phyloP scores from a whole-genome alignment of 2,888 invertebrate species.

The Drosophila kuntzei region DNA sequence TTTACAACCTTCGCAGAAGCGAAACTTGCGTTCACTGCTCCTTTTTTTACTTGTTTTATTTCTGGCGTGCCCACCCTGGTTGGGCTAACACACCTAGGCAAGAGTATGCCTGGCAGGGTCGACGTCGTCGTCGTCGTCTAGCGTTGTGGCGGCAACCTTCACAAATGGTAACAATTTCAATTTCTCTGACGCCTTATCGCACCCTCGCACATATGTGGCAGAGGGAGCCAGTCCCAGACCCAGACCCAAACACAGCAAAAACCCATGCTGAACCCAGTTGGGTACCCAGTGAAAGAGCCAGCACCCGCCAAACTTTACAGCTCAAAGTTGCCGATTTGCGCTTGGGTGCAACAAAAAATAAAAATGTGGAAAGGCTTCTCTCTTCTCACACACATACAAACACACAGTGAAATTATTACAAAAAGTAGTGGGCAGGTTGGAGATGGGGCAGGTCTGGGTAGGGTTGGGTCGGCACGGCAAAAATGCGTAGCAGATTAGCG shows the following conservation, averaged over 20 bases:
- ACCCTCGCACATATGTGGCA: slow-evolving; percentile 76
- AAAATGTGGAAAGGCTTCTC: slow-evolving; percentile 17
- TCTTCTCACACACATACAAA: background rate
- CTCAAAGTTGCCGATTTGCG: slow-evolving; percentile 80
- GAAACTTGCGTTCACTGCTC: slow-evolving; percentile 43
- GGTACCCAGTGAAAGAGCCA: slow-evolving; percentile 16
- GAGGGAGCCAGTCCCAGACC: slow-evolving; percentile 2
- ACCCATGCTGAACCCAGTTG: slow-evolving; percentile 52
- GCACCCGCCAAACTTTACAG: slow-evolving; percentile 64
- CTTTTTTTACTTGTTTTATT: slow-evolving; percentile 19
- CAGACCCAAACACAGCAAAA: slow-evolving; percentile 6
- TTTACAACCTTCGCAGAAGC: slow-evolving; percentile 76
- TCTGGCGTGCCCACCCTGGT: slow-evolving; percentile 18
- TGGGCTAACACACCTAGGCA: slow-evolving; percentile 66
- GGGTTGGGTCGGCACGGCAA: slow-evolving; percentile 57
- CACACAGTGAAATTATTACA: slow-evolving; percentile 68
- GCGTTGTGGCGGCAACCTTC: slow-evolving; percentile 76
- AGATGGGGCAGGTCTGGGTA: slow-evolving; percentile 18
- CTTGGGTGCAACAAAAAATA: slow-evolving; percentile 64
- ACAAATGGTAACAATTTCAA: slow-evolving; percentile 82
- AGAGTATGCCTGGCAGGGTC: slow-evolving; percentile 47
- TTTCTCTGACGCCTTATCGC: slow-evolving; percentile 81
- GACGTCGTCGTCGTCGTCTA: slow-evolving; percentile 61
- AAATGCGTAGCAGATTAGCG: slow-evolving; percentile 81
- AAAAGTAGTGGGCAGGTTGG: slow-evolving; percentile 44